Evolutionary conservation across 2,113 vertebrate genomes (phyloP).

Genomic region (Diphyllodes magnificus): DNA sequence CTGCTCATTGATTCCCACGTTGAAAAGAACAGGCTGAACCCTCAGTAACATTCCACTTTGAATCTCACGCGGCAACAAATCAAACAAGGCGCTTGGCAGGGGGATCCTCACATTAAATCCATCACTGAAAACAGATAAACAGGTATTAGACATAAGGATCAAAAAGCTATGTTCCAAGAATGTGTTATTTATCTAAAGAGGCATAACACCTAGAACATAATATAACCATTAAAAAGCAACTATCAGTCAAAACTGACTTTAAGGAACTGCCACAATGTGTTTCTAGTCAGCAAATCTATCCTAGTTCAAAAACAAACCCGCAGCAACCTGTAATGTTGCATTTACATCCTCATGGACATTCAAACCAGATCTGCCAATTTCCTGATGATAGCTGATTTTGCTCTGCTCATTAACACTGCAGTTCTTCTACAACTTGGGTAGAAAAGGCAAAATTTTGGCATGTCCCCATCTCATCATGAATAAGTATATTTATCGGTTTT

Average conservation of each 20-base stretch:
- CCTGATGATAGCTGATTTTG: neutral
- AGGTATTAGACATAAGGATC: neutral
- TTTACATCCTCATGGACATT: neutral
- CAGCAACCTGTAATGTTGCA: neutral
- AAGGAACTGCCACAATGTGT: neutral
- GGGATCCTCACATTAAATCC: slow-evolving; percentile 97
- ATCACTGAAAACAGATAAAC: slow-evolving; percentile 68
- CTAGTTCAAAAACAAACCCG: neutral
- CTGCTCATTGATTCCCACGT: slow-evolving; percentile 97
- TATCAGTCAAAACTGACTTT: neutral
- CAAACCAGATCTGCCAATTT: neutral
- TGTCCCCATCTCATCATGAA: neutral
- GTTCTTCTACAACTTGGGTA: neutral
- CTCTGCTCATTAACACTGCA: neutral
- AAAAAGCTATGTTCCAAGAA: neutral
- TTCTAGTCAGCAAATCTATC: neutral
- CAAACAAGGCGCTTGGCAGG: slow-evolving; percentile 90
- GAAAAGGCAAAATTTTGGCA: neutral
- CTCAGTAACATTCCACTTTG: slow-evolving; percentile 97
- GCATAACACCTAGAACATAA: neutral
- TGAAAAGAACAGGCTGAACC: slow-evolving; percentile 96
- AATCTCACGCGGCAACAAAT: slow-evolving; percentile 90
- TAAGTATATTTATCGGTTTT: neutral
- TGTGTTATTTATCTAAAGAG: neutral
- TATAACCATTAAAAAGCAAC: neutral